Conservation (phyloP, 1,140 invertebrate species). For the Brachionus calyciflorus region DNA sequence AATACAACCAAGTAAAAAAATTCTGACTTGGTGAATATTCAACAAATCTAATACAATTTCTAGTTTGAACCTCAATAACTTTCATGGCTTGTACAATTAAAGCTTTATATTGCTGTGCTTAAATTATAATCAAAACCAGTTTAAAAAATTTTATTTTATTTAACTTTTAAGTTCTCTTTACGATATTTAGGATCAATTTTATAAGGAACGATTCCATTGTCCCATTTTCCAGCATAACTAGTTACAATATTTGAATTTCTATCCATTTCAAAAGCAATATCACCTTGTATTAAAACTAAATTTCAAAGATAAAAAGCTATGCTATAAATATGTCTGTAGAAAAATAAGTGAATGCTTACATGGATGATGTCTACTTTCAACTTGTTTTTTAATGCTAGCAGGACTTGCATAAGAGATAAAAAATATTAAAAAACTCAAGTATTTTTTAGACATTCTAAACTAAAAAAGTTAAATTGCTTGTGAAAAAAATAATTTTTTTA, state of each 20-base stretch:
- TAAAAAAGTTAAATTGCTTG: no score
- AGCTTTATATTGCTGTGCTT: neutral
- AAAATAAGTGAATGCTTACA: no score
- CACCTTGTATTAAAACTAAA: neutral
- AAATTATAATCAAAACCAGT: neutral
- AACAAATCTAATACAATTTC: conserved; percentile 39
- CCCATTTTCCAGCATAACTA: conserved; percentile 18
- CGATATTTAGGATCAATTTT: conserved; percentile 1
- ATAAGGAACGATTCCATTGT: conserved; percentile 19
- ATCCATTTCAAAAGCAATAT: neutral
- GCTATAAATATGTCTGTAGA: neutral
- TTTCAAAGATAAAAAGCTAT: neutral
- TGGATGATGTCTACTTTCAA: no score
- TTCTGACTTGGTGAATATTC: neutral
- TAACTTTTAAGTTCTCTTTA: no score
- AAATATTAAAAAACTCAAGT: no score
- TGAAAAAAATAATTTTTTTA: no score
- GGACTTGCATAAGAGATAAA: no score
- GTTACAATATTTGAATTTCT: conserved; percentile 36
- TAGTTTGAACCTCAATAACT: conserved; percentile 42
- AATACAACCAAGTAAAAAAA: conserved; percentile 17
- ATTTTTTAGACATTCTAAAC: no score
- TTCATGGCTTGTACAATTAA: conserved; percentile 2
- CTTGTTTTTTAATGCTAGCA: no score
- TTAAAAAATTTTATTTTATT: no score